Percentiles rank a stretch among this genome's conserved stretches.
Conservation (phyloP, 1,140 invertebrate genomes). For the Rhizoglyphus robini region DNA sequence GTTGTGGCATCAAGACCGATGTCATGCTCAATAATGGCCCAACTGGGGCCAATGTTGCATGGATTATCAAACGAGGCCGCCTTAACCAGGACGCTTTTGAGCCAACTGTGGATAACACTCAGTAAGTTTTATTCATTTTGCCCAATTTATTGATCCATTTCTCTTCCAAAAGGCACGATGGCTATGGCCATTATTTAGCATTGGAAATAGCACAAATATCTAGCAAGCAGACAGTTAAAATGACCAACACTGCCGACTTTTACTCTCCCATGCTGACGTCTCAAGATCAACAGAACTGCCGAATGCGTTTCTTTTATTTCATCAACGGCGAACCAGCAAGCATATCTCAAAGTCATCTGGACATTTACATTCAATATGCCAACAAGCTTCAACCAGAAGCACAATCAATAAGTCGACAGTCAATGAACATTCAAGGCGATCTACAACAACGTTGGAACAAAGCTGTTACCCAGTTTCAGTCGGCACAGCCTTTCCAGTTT, state of each 20-base stretch:
- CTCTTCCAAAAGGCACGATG: neutral
- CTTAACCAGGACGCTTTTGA: neutral
- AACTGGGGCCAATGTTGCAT: neutral
- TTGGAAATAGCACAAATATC: neutral
- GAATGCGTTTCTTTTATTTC: constrained; percentile 1
- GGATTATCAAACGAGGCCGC: constrained; percentile 7
- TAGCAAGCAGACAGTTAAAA: too few relatives aligned
- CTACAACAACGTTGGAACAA: constrained; percentile 7
- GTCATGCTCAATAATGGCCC: neutral
- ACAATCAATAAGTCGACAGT: neutral
- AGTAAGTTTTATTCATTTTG: neutral
- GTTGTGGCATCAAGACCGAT: neutral
- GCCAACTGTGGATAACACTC: constrained; percentile 3
- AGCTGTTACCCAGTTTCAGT: neutral
- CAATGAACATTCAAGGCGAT: neutral
- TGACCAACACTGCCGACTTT: neutral
- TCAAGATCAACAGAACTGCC: neutral
- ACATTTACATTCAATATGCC: neutral
- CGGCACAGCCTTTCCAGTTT: constrained; percentile 2
- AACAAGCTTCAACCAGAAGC: neutral
- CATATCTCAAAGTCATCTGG: neutral
- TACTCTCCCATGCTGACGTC: neutral
- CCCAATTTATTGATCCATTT: neutral
- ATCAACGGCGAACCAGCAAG: neutral
- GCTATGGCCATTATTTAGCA: neutral